These are phyloP conservation scores for Eciton burchellii DNA, from an alignment of 1,140 invertebrate genomes.

Conservation along the genomic window DNA sequence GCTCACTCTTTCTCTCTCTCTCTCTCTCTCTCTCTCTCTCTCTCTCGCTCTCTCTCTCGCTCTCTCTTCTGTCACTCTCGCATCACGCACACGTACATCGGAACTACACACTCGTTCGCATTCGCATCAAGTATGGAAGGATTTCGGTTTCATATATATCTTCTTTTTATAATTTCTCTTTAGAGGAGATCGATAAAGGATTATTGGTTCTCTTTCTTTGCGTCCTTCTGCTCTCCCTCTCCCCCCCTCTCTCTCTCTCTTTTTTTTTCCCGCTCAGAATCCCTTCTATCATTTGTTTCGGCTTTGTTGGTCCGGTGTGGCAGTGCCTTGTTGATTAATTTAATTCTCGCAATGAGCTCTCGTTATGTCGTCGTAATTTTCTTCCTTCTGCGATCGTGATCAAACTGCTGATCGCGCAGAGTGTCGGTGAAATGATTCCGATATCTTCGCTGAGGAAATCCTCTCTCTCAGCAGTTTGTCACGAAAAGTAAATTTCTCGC, in stretches of 20 bases:
- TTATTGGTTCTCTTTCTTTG: constrained; percentile 49
- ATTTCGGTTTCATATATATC: constrained; percentile 33
- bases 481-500: not conserved
- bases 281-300: constrained; percentile 4
- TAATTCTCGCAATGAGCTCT: constrained; percentile 41
- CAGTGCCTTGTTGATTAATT: constrained; percentile 80
- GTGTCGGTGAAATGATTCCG: constrained; percentile 27
- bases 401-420: not conserved
- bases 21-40: constrained; percentile 5
- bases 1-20: not conserved
- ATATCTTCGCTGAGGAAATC: not conserved
- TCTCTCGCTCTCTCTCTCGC: not conserved
- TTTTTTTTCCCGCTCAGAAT: not conserved
- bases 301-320: constrained; percentile 80
- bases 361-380: constrained; percentile 28
- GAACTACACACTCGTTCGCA: constrained; percentile 38
- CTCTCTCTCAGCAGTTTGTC: not conserved
- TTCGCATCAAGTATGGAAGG: constrained; percentile 59
- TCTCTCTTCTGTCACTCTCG: constrained; percentile 35
- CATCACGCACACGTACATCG: constrained; percentile 25
- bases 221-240: constrained; percentile 39
- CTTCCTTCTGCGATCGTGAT: not conserved
- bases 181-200: constrained; percentile 38
- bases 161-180: constrained; percentile 37
- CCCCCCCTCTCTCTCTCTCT: not conserved